Evolutionary conservation across 2,113 vertebrate species (phyloP), one percentile per base, ranked within the genome.

Genomic region (Corydoras maculifer): DNA sequence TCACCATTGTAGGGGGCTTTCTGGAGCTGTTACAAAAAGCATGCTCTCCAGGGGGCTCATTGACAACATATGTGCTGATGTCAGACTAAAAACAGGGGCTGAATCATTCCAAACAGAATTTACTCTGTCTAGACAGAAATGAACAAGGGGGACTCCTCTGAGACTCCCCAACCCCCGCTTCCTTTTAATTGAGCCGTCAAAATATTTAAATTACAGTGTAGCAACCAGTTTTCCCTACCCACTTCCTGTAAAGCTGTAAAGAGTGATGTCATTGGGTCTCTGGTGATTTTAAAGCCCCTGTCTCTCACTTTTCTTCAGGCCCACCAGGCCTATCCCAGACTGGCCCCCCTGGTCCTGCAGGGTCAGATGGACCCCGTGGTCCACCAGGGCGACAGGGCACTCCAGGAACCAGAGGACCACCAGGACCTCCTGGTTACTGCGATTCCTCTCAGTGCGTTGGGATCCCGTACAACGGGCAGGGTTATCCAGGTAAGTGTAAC

Each of bases 381-480:
- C 92, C 94, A 0, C 89, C 93, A 66, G 97, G 96, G 79, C 95
- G 94, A 77, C 92, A 94, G 76, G 97, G 97, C 74, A 91, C 89
- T 77, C 73, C 88, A 51, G 97, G 97, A 50, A 89, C 95, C 81
- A 90, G 94, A 85, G 97, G 97, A 73, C 95, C 97, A 13, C 87
- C 92, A 6, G 96, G 96, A 66, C 93, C 96, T 77, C 79, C 94
- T 75, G 97, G 97, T 54, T 99, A 98, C 80, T 99, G 97, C 48
- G 97, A 99, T 83, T 98, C 97, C 13, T 99, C 97, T 78, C 94
- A 98, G 84, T 99, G 97, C 83, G 92, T 96, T 78, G 98, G 97
- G 83, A 97, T 99, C 80, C 94, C 94, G 79, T 99, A 99, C 91
- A 99, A 99, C 0, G 96, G 95, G 75, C 94, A 96, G 91, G 96